Evolutionary conservation across 1,140 invertebrate genomes (phyloP), one percentile per base, ranked within the genome.

Genomic region (Potamilus streckersoni): DNA sequence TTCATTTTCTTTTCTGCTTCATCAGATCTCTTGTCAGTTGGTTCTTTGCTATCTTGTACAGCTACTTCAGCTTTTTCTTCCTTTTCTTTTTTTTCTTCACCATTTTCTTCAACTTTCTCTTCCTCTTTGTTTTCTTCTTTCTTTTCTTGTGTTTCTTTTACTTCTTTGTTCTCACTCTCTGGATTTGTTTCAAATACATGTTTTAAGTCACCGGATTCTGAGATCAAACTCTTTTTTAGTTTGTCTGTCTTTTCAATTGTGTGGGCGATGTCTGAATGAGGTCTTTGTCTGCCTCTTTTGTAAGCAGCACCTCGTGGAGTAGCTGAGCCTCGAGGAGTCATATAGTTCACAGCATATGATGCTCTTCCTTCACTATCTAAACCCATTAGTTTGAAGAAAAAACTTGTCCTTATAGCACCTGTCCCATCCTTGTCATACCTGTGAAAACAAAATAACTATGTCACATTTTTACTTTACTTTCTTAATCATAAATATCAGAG

Each of bases 401-500:
- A 67, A 12, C 62, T 60, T 17, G 76, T 79, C 16, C 77, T 74
- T 16, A 85, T 77, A n/a, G 81, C 84, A 15, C 82, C 81, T 1
- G 73, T 70, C 15, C 81, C 81, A 66, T 84, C 81, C n/a, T 77
- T 81, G 64, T 85, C 84, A 74, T 80, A 84, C 69, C 84, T 85
- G 68, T 23, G 19, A n/a, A 62, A 14, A 62, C 23, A 19, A 8
- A 62, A 23, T 0, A 23, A 8, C 23, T 62, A 14, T 62, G 19
- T n/a, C 60, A 14, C 23, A 8, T 62, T 49, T 11, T 49, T 6
- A 6, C 0, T 49, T 49, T 49, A 49, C 11, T 49, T 49, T 49
- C 38, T 49, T 49, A 49, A 49, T 49, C 38, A 49, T 49, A 8
- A 49, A 49, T 11, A 49, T 49, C 38, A 49, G 11, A 49, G 38